Conservation (phyloP, 2,113 vertebrate species). For the Kryptolebias marmoratus region DNA sequence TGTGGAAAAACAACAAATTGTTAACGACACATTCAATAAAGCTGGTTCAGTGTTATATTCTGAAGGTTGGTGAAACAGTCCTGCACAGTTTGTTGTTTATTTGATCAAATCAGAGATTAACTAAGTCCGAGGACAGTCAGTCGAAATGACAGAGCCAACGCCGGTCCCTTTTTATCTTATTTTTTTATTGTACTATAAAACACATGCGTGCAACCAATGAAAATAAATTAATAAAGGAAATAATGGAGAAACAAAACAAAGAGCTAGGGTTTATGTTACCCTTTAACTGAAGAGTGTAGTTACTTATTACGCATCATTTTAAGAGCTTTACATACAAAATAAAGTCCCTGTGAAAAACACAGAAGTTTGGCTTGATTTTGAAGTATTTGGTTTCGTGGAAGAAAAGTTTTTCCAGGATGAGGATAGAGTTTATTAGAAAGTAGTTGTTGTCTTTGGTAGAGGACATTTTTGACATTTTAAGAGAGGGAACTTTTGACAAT, state of each 20-base stretch:
- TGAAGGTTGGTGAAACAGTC: background rate
- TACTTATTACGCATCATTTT: no score
- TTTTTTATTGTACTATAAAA: no score
- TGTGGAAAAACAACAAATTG: constrained; percentile 10
- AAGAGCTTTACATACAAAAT: background rate
- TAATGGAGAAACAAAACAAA: no score
- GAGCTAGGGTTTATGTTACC: no score
- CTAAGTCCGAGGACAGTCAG: no score
- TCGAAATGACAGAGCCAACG: no score
- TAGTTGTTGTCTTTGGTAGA: background rate
- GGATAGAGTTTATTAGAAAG: background rate
- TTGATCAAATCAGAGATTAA: background rate
- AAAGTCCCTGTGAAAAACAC: background rate
- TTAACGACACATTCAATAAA: constrained; percentile 44
- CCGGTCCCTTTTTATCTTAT: no score
- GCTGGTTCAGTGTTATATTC: background rate
- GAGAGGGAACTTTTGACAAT: background rate
- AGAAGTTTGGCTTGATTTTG: background rate
- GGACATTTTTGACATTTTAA: background rate
- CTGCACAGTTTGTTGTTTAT: background rate
- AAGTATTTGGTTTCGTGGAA: background rate
- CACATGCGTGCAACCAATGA: no score
- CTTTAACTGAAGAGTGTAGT: no score
- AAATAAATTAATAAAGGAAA: no score
- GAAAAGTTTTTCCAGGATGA: background rate